Evolutionary conservation across 2,113 vertebrate species (phyloP).

Genomic region (Chauna torquata): DNA sequence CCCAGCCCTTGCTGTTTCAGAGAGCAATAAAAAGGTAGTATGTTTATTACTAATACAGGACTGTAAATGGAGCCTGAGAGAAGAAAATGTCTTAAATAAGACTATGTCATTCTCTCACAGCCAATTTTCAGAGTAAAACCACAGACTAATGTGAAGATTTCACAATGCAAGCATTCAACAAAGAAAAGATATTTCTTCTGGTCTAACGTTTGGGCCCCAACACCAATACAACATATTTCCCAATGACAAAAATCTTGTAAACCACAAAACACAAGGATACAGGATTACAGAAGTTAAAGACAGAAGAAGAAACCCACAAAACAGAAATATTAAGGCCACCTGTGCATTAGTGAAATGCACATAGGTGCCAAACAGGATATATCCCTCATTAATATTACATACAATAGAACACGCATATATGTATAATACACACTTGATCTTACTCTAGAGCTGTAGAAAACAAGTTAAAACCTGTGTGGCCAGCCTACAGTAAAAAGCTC

Average conservation of each 20-base stretch:
- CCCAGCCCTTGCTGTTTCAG: neutral
- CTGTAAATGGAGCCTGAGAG: neutral
- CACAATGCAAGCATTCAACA: conserved; percentile 50
- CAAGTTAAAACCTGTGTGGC: neutral
- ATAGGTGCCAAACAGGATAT: conserved; percentile 28
- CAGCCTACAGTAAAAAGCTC: neutral
- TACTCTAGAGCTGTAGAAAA: neutral
- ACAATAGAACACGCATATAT: neutral
- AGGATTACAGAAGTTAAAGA: conserved; percentile 50
- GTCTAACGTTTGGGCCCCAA: neutral
- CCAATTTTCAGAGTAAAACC: conserved; percentile 36
- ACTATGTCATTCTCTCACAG: conserved; percentile 5
- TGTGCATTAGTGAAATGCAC: conserved; percentile 1
- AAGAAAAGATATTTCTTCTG: conserved; percentile 43
- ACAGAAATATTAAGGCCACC: conserved; percentile 49
- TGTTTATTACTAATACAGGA: neutral
- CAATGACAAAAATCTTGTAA: conserved; percentile 34
- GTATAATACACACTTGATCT: neutral
- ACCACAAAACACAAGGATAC: conserved; percentile 40
- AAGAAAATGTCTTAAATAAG: neutral
- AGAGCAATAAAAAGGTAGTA: neutral
- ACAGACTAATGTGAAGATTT: conserved; percentile 53
- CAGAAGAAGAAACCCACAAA: conserved; percentile 51
- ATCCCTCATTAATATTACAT: neutral
- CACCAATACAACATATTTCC: conserved; percentile 19